Evolutionary conservation across 64 coral and sea anemone genomes (phyloP).

Genomic region (Actinia tenebrosa): DNA sequence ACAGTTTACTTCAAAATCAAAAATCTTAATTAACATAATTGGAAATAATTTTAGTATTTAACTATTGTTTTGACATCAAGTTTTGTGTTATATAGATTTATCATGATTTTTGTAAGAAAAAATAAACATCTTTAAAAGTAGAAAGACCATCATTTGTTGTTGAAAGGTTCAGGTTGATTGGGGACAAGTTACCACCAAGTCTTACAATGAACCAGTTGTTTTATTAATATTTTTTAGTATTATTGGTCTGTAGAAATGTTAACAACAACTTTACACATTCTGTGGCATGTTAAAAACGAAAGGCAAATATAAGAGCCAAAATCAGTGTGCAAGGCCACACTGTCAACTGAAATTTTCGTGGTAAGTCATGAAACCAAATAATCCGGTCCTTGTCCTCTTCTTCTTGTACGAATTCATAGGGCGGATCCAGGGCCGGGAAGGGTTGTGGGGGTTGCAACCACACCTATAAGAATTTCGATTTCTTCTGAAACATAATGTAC

Average conservation of each 20-base stretch:
- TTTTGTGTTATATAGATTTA: too few species aligned
- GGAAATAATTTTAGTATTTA: too few species aligned
- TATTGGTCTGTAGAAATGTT: constrained; percentile 10
- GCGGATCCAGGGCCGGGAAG: too few species aligned
- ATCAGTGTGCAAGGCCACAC: background rate
- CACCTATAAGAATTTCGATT: background rate
- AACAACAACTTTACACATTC: constrained; percentile 7
- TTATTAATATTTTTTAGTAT: background rate
- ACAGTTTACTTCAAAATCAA: too few species aligned
- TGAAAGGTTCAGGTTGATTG: background rate
- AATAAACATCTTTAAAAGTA: too few species aligned
- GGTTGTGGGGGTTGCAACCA: too few species aligned
- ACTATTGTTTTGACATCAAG: too few species aligned
- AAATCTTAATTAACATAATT: too few species aligned
- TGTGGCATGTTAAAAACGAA: background rate
- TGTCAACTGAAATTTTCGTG: background rate
- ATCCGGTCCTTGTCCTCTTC: background rate
- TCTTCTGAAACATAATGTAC: too few species aligned
- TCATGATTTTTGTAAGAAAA: too few species aligned
- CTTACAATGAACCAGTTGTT: constrained; percentile 9
- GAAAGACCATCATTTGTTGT: too few species aligned
- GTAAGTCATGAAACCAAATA: background rate
- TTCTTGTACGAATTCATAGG: too few species aligned
- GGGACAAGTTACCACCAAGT: background rate
- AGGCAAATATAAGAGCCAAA: constrained; percentile 5